Base-by-base conservation (phyloP, 2,113 vertebrate species). In the Peromyscus maniculatus region DNA sequence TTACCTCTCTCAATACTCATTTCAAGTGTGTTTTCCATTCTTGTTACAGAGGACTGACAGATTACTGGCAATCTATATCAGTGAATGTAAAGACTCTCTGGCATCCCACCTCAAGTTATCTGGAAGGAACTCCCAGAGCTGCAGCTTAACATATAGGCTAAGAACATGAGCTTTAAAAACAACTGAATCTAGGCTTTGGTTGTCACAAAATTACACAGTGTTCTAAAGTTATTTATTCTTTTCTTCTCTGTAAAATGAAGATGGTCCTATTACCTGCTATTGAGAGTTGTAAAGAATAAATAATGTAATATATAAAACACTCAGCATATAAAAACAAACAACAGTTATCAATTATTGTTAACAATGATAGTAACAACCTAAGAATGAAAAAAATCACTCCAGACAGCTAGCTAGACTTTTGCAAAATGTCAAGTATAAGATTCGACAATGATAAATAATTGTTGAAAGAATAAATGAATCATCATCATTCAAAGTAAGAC, bases 181-280 rank as follows among this genome's bases (percentile, higher is more conserved):
- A 66, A 11, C 36, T 31, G 19, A 49, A 59, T 17, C 19, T 59
- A n/a, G n/a, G 1, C 7, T 69, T 94, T 11, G 16, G 17, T 74
- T 52, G 16, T 77, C 91, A 69, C 2, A 86, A 93, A 80, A 77
- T 64, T 15, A 33, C 19, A 19, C 11, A 89, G 26, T 71, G 12
- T 5, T 87, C 49, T 80, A 57, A 97, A 57, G 66, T 7, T 82
- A 57, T 28, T 88, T 66, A n/a, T 72, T 89, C 59, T 89, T 86
- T 88, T 67, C 55, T 79, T 33, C 17, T 80, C 43, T 87, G 4
- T 80, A 87, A 91, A 71, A 86, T 83, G 17, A 3, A 93, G 49
- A 57, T 46, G 64, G 6, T 82, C 8, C 16, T 74, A 28, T 80
- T 64, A 77, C 59, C 9, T 94, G 52, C 31, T 57, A 72, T 28